Base-by-base conservation (phyloP, 2,113 vertebrate genomes). In the Phocoena sinus region DNA sequence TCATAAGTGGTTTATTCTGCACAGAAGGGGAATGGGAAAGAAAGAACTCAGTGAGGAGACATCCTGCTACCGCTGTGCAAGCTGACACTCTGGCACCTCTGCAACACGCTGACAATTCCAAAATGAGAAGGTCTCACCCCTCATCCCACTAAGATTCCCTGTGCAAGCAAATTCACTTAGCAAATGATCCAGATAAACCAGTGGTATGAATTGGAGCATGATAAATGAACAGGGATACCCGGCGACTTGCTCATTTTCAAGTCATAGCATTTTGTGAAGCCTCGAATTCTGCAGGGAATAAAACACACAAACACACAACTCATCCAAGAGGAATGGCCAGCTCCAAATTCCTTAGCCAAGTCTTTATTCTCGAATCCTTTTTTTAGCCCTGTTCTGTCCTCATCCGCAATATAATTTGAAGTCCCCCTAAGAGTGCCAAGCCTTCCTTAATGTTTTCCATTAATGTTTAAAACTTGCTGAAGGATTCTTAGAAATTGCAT, bases 381-480 rank as follows among this genome's bases (percentile, higher is more conserved):
- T 95, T 97, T 95, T 95, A 95, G 87, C 56, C 44, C 58, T 77
- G 86, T 77, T 98, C 96, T 95, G 58, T 97, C 95, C 90, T 97
- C 95, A 94, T 80, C 71, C 89, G 17, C 95, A 92, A 74, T 53
- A 97, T 96, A 97, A 97, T 98, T 10, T 95, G 81, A 97, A 98
- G 96, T 87, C 67, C 60, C 91, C 92, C 18, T 20, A 8, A 89
- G 38, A 89, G 50, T 87, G 93, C 8, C 73, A 95, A 98, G 91
- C 73, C 23, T 94, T 83, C 58, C 44, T 97, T 97, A 47, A n/a
- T 89, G 77, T 91, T 90, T 95, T 86, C 67, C 96, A 79, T 28
- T 53, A 89, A 62, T 77, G 71, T 89, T 95, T 94, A 31, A 88
- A 73, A 84, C 71, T 95, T 65, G 91, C 96, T 76, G 84, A 62